Percentiles rank a stretch among this genome's conserved stretches.
Evolutionary conservation across 92 coral and sea anemone genomes (phyloP).

Genomic region (Meandrina meandrites): DNA sequence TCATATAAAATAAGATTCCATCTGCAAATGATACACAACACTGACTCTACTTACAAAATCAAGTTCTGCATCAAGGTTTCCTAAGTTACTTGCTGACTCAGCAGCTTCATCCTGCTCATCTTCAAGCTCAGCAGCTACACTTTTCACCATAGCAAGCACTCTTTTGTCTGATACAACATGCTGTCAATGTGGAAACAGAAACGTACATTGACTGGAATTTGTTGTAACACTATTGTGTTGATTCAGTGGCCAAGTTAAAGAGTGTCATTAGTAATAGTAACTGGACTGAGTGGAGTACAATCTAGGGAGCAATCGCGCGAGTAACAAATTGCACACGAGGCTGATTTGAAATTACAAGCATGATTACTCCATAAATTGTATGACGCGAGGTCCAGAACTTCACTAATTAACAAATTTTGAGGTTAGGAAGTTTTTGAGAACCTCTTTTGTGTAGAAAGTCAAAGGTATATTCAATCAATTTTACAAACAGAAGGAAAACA

Average conservation of each 20-base stretch:
- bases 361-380: too few relatives aligned
- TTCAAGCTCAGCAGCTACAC: conserved; percentile 70
- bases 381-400: too few relatives aligned
- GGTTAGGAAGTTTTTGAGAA: too few relatives aligned
- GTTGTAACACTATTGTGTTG: background rate
- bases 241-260: background rate
- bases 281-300: too few relatives aligned
- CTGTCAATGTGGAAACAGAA: conserved; percentile 24
- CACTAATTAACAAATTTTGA: too few relatives aligned
- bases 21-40: background rate
- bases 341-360: too few relatives aligned
- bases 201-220: background rate
- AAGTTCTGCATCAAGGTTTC: conserved; percentile 22
- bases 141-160: conserved; percentile 89
- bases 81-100: background rate
- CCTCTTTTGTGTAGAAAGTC: too few relatives aligned
- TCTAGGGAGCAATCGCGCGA: too few relatives aligned
- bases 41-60: conserved; percentile 61
- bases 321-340: too few relatives aligned
- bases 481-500: too few relatives aligned
- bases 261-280: too few relatives aligned
- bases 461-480: too few relatives aligned
- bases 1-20: background rate
- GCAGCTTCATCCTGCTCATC: conserved; percentile 35
- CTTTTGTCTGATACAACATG: conserved; percentile 92